These are phyloP conservation scores for Tinamus major DNA, from an alignment of 2,797 vertebrate species.

Conservation along the genomic window DNA sequence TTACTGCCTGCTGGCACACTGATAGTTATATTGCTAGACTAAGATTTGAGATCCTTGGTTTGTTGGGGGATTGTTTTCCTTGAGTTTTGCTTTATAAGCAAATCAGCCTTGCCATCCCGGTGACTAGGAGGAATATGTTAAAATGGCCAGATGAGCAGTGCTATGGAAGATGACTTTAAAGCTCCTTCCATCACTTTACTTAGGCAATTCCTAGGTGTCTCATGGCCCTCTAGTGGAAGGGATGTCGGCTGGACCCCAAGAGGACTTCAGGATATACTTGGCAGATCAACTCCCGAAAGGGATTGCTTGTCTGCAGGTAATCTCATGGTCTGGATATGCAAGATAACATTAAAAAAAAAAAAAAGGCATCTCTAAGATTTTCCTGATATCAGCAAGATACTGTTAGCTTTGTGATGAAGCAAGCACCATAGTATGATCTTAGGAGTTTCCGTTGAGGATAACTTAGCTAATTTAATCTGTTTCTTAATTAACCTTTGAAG, in stretches of 20 bases:
- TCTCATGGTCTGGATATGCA: constrained; percentile 73
- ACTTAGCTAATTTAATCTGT: background rate
- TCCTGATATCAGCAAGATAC: background rate
- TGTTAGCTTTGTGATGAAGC: background rate
- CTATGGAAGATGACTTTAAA: constrained; percentile 74
- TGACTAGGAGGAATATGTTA: constrained; percentile 40
- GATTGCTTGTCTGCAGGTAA: constrained; percentile 80
- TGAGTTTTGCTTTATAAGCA: constrained; percentile 28
- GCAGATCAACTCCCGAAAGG: constrained; percentile 75
- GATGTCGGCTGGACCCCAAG: constrained; percentile 78
- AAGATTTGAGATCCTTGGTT: background rate
- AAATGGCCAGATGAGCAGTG: constrained; percentile 58
- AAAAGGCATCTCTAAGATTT: background rate
- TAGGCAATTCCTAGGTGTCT: constrained; percentile 78
- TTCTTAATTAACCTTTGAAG: constrained; percentile 5
- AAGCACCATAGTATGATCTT: background rate
- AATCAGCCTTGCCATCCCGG: constrained; percentile 40
- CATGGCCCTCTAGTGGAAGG: constrained; percentile 81
- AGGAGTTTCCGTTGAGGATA: background rate
- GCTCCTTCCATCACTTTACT: constrained; percentile 79
- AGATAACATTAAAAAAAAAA: constrained; percentile 13
- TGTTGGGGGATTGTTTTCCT: background rate
- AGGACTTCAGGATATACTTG: constrained; percentile 78
- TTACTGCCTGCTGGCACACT: constrained; percentile 21
- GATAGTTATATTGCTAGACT: background rate